phyloP scores from a whole-genome alignment of 2,888 invertebrate species.

The Disparrhopalites patrizii region DNA sequence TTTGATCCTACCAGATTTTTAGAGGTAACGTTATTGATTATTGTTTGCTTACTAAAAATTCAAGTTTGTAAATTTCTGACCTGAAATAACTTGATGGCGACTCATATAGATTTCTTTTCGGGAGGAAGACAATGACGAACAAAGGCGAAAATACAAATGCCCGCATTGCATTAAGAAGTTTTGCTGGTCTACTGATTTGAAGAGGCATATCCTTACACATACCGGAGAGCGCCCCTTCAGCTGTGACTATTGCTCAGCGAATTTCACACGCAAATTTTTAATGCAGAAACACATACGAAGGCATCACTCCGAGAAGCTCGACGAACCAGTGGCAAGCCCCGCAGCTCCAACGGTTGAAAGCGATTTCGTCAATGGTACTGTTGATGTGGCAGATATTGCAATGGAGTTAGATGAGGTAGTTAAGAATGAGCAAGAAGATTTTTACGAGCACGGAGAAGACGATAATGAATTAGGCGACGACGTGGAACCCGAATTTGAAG shows the following conservation, averaged over 20 bases:
- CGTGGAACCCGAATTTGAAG: neutral
- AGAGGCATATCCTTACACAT: slow-evolving; percentile 53
- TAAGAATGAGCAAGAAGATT: neutral
- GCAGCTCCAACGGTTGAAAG: neutral
- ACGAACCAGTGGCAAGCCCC: neutral
- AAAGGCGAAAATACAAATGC: slow-evolving; percentile 50
- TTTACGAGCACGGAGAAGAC: neutral
- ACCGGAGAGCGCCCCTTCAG: slow-evolving; percentile 53
- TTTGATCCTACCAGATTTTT: slow-evolving; percentile 20
- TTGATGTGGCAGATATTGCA: neutral
- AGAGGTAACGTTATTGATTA: slow-evolving; percentile 4
- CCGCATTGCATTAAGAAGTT: slow-evolving; percentile 52
- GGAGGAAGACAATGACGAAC: slow-evolving; percentile 23
- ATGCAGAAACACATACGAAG: slow-evolving; percentile 52
- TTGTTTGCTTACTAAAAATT: neutral
- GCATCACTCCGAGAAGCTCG: slow-evolving; percentile 48
- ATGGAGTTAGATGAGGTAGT: neutral
- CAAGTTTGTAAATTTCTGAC: too few species aligned
- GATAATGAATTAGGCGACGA: neutral
- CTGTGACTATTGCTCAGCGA: slow-evolving; percentile 51
- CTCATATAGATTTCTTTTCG: slow-evolving; percentile 10
- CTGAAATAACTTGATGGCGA: neutral
- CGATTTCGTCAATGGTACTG: neutral
- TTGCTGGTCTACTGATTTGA: slow-evolving; percentile 54
- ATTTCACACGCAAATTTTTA: slow-evolving; percentile 53